phyloP scores from a whole-genome alignment of 2,888 invertebrate genomes.

The Dryobotodes eremita region DNA sequence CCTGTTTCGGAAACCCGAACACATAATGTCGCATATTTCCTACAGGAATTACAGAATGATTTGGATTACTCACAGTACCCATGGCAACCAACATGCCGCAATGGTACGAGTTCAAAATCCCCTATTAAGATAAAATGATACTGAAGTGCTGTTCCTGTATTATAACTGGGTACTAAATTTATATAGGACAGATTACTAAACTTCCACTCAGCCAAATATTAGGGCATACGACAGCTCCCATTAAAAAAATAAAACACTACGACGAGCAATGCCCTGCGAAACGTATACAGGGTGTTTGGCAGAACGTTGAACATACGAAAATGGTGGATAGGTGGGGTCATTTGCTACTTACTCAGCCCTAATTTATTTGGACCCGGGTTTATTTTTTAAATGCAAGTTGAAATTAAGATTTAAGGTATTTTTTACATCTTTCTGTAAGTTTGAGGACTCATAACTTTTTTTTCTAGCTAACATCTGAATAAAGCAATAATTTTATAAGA shows the following conservation, averaged over 20 bases:
- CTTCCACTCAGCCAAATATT: not conserved
- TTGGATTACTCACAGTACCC: constrained; percentile 23
- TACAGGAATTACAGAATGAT: constrained; percentile 17
- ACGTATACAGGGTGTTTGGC: too few species aligned
- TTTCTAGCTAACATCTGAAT: too few species aligned
- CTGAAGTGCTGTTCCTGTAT: constrained; percentile 2
- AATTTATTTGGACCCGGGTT: too few species aligned
- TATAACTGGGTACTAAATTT: not conserved
- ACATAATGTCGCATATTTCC: constrained; percentile 15
- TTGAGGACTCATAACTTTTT: too few species aligned
- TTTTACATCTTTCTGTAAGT: too few species aligned
- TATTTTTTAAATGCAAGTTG: too few species aligned
- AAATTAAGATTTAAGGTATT: too few species aligned
- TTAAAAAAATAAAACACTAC: not conserved
- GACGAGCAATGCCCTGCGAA: not conserved
- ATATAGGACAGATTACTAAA: not conserved
- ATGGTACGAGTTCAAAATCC: not conserved
- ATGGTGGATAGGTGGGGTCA: too few species aligned
- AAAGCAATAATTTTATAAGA: too few species aligned
- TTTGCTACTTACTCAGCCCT: too few species aligned
- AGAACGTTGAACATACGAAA: too few species aligned
- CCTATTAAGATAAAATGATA: not conserved
- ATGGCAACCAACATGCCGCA: constrained; percentile 31
- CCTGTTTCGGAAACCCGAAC: constrained; percentile 10
- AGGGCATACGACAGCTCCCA: not conserved